Evolutionary conservation across 2,888 invertebrate species (phyloP), one percentile per base, ranked within the genome.

Genomic region (Brachylomia viminalis): DNA sequence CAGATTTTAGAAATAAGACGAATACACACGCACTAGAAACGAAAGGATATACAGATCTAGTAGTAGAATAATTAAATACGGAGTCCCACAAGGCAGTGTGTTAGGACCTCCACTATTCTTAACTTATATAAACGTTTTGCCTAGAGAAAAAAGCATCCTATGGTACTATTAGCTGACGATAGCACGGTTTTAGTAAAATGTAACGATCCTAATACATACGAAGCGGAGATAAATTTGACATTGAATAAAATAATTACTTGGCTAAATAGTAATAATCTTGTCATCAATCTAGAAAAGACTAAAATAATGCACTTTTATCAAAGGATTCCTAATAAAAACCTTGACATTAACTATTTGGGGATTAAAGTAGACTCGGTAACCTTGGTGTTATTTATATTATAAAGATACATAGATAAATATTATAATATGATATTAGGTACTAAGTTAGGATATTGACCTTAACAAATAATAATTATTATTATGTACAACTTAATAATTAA

Each of bases 131-230:
- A 65, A 30, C 30, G 7, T 13, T 49, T 7, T 49, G 3, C 49
- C 20, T 15, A 49, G 49, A 49, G 7, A 49, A 49, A 49, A 23
- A 8, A 49, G 8, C 20, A 49, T 23, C 20, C 49, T 49, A 15
- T 8, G 49, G 65, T 45, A 49, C 11, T 65, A 47, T 49, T 27
- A 10, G 27, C 45, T 27, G 45, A 65, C 49, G 47, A n/a, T 27
- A 17, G 47, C 47, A 23, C 23, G 11, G 23, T 38, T 11, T 11
- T 61, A 61, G 20, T 62, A 42, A 42, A 62, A 65, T 47, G 47
- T 65, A 30, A 65, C 27, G 47, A 65, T 30, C 30, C 42, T 62
- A 62, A 62, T 42, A 45, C 62, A 42, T 27, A 64, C 62, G 23
- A 62, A 62, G 27, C 62, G 45, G 62, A 45, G 4, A 64, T 45